Percentiles rank a stretch among this genome's conserved stretches.
Conservation (phyloP, 2,113 vertebrate species). For the Gnathonemus longibarbis region DNA sequence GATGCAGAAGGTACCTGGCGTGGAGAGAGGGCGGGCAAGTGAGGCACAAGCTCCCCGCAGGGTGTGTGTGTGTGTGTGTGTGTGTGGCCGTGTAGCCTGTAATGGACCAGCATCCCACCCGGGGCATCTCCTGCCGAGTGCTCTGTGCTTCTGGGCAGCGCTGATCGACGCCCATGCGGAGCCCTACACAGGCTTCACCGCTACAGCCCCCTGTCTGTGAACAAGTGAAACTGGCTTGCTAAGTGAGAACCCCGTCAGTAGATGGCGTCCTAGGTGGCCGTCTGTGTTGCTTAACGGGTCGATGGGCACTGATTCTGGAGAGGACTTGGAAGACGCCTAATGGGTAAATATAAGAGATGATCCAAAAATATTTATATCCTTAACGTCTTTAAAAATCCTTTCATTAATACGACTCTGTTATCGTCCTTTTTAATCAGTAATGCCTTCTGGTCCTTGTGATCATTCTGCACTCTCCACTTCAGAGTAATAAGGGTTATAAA, state of each 20-base stretch:
- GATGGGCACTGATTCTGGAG: neutral
- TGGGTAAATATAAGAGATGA: neutral
- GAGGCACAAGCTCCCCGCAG: constrained; percentile 5
- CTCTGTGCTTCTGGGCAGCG: neutral
- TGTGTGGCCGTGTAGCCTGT: neutral
- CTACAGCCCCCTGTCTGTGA: neutral
- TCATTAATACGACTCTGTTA: neutral
- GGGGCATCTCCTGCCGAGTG: neutral
- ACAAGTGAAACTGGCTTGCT: neutral
- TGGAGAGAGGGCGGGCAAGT: neutral
- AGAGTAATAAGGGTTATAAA: neutral
- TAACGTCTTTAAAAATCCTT: neutral
- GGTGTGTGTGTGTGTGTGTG: neutral
- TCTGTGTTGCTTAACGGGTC: neutral
- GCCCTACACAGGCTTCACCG: neutral
- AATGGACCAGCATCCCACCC: neutral
- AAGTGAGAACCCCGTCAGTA: neutral
- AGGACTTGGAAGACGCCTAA: neutral
- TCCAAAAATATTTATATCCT: neutral
- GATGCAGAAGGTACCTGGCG: constrained; percentile 93
- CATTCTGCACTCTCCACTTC: neutral
- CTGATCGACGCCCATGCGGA: neutral
- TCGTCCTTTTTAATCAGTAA: neutral
- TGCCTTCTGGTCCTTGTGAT: neutral
- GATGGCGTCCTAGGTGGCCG: neutral